A percentile compares a stretch with the other conserved stretches of the same genome.
phyloP scores from a whole-genome alignment of 2,888 invertebrate species.

The Volucella inflata region DNA sequence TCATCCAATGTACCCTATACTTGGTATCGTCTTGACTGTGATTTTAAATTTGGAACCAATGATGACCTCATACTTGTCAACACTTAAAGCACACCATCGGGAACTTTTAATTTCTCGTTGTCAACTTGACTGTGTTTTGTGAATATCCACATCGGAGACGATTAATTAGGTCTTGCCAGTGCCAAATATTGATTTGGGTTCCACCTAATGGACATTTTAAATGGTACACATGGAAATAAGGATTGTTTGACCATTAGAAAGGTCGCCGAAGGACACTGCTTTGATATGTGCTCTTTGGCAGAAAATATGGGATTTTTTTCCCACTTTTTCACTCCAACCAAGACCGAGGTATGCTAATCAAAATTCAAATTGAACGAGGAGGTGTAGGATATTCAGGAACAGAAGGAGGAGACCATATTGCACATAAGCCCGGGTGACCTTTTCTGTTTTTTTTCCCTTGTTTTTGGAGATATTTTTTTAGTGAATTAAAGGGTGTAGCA shows the following conservation, averaged over 20 bases:
- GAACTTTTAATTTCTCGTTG: neutral
- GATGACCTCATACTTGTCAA: neutral
- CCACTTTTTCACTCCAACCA: neutral
- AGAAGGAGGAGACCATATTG: no score
- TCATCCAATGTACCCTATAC: no score
- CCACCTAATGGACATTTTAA: slow-evolving; percentile 23
- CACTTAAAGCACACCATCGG: neutral
- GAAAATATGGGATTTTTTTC: neutral
- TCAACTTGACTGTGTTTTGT: slow-evolving; percentile 21
- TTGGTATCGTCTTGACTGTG: no score
- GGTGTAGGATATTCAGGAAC: no score
- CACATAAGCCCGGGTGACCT: no score
- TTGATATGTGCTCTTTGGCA: neutral
- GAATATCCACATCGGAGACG: neutral
- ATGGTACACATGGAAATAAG: slow-evolving; percentile 38
- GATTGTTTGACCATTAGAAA: slow-evolving; percentile 22
- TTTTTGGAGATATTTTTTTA: no score
- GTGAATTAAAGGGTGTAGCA: no score
- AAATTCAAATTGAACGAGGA: slow-evolving; percentile 16
- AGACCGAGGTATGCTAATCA: slow-evolving; percentile 17
- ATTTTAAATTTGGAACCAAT: neutral
- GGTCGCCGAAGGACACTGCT: slow-evolving; percentile 30
- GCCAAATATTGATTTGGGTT: slow-evolving; percentile 21
- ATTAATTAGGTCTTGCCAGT: slow-evolving; percentile 24
- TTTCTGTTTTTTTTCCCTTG: no score